These are phyloP conservation scores for Eustalomyia histrio DNA, from an alignment of 2,888 invertebrate species.

Conservation along the genomic window DNA sequence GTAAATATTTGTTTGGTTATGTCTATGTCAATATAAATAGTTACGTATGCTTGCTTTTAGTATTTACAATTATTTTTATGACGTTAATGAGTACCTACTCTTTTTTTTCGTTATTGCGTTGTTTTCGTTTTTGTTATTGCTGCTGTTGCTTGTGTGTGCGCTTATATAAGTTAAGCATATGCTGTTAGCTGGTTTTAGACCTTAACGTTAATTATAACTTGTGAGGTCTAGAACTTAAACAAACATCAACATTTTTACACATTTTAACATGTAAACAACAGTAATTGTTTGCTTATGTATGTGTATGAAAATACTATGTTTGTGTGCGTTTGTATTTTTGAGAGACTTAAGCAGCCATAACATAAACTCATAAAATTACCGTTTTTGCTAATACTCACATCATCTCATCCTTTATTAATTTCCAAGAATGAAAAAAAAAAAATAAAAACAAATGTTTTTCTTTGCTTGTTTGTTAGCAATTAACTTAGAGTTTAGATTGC, in stretches of 20 bases:
- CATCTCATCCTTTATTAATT: neutral
- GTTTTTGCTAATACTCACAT: constrained; percentile 44
- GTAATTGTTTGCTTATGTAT: constrained; percentile 39
- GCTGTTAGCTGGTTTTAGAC: constrained; percentile 31
- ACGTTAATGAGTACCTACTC: constrained; percentile 59
- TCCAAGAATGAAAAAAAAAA: too few species aligned
- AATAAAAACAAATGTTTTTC: neutral
- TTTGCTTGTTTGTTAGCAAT: constrained; percentile 45
- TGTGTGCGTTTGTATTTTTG: neutral
- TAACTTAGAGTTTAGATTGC: constrained; percentile 41
- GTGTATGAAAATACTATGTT: neutral
- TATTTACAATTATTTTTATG: constrained; percentile 56
- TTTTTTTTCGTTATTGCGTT: constrained; percentile 15
- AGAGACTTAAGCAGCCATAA: constrained; percentile 16
- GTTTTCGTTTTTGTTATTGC: neutral
- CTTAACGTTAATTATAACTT: constrained; percentile 53
- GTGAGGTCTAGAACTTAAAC: constrained; percentile 26
- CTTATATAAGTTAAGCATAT: constrained; percentile 38
- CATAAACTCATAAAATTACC: constrained; percentile 49
- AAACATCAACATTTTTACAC: neutral
- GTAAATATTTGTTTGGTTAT: constrained; percentile 24
- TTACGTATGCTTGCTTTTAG: constrained; percentile 17
- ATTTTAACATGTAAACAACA: neutral
- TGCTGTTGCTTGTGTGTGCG: neutral
- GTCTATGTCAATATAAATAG: neutral